These are phyloP conservation scores for Euzetes globulus DNA, from an alignment of 2,888 invertebrate genomes.

Conservation along the genomic window DNA sequence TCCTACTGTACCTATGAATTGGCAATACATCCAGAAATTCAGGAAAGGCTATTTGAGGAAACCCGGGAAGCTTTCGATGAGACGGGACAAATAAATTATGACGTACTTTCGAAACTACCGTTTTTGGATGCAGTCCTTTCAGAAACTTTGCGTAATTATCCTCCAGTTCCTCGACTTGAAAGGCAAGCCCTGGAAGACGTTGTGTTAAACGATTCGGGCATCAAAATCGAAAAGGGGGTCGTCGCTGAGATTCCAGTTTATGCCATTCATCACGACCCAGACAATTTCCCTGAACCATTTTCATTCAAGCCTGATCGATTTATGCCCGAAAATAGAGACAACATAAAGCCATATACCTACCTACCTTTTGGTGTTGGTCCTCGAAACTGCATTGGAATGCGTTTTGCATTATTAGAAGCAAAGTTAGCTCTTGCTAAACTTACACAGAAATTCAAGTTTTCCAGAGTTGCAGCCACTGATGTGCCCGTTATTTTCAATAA, in stretches of 20 bases:
- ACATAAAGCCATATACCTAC: neutral
- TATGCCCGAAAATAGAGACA: neutral
- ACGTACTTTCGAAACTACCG: constrained; percentile 1
- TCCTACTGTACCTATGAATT: constrained; percentile 13
- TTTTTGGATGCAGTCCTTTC: constrained; percentile 27
- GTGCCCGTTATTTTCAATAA: neutral
- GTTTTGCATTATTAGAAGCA: constrained; percentile 23
- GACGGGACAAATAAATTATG: neutral
- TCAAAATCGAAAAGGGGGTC: constrained; percentile 15
- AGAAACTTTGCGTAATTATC: constrained; percentile 28
- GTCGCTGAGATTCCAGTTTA: constrained; percentile 12
- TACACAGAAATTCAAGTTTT: neutral
- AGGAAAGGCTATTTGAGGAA: constrained; percentile 34
- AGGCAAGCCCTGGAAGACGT: constrained; percentile 1
- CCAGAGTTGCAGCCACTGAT: neutral
- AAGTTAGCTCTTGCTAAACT: neutral
- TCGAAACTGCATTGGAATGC: constrained; percentile 40
- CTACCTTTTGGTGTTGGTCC: constrained; percentile 42
- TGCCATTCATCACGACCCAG: constrained; percentile 29
- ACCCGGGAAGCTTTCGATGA: neutral
- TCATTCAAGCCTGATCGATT: constrained; percentile 28
- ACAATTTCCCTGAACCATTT: constrained; percentile 9
- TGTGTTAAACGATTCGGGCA: neutral
- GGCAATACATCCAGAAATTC: constrained; percentile 26
- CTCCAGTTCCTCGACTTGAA: constrained; percentile 4